Base-by-base conservation (phyloP, 2,797 vertebrate species). In the Myripristis murdjan region DNA sequence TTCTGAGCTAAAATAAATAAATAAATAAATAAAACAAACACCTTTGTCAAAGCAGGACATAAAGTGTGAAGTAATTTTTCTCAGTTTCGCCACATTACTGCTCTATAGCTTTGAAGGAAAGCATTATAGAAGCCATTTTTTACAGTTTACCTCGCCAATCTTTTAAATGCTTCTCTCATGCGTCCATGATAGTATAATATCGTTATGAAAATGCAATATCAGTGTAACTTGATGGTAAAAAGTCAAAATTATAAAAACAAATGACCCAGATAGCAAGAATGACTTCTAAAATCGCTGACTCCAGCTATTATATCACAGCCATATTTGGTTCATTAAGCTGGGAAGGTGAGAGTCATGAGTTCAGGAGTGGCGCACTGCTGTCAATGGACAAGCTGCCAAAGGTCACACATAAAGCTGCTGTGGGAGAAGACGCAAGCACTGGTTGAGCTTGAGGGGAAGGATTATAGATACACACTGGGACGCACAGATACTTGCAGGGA, bases 221-320 rank as follows among this genome's bases (percentile, higher is more conserved):
- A 37, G 70, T 58, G 23, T 51, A 54, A 74, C 65, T 72, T 73
- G 14, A 59, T 51, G 48, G 58, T 66, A 55, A 87, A 79, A 85
- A 84, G 78, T 88, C 64, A 75, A 65, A 87, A 84, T 87, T 84
- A 85, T 90, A 79, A 88, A 89, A 88, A 85, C 65, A 86, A 87
- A 91, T 87, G 81, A 90, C 75, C 83, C 81, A 48, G 59, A 84
- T 73, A 79, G 81, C 64, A 62, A 80, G 66, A 73, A 82, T 81
- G 82, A 82, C 89, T 90, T 90, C 73, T 71, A 90, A 86, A 90
- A 81, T 75, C 58, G 88, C 91, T 91, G 89, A 91, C 72, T 82
- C 54, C 14, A 9, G 61, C 67, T 75, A 28, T 83, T 69, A 66
- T 57, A 49, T 68, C 48, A 39, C 57, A 70, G 76, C 73, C 62